Evolutionary conservation across 2,888 invertebrate genomes (phyloP).

Genomic region (Teleiodes luculella): DNA sequence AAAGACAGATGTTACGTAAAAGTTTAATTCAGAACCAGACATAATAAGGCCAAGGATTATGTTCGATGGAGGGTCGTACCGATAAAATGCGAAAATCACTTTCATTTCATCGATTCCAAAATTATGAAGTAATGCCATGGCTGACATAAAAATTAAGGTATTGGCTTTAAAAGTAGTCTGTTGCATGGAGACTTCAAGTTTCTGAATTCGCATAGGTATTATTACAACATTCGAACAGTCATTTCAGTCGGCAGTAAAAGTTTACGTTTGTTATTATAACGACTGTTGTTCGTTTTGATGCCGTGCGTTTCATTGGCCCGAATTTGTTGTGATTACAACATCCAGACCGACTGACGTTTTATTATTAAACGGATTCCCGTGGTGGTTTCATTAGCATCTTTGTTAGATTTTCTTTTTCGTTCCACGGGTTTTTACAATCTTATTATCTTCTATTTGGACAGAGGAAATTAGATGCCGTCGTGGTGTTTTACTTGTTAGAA

Average conservation of each 20-base stretch:
- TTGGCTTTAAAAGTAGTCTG: neutral
- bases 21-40: slow-evolving; percentile 29
- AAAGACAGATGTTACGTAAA: slow-evolving; percentile 27
- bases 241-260: slow-evolving; percentile 22
- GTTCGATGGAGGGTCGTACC: slow-evolving; percentile 2
- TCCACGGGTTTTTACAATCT: slow-evolving; percentile 1
- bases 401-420: slow-evolving; percentile 22
- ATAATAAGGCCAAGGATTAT: slow-evolving; percentile 28
- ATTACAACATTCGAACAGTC: slow-evolving; percentile 5
- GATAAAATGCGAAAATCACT: neutral
- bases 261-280: slow-evolving; percentile 36
- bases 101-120: slow-evolving; percentile 6
- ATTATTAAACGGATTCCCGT: slow-evolving; percentile 36
- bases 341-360: slow-evolving; percentile 34
- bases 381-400: slow-evolving; percentile 34
- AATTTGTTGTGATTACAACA: slow-evolving; percentile 55
- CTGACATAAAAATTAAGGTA: neutral
- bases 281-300: slow-evolving; percentile 37
- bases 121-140: neutral
- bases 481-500: neutral
- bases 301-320: slow-evolving; percentile 45
- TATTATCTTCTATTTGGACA: slow-evolving; percentile 1
- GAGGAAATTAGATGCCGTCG: neutral
- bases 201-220: slow-evolving; percentile 1
- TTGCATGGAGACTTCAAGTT: neutral